Conservation (phyloP, 2,113 vertebrate species). For the Dicentrarchus labrax region DNA sequence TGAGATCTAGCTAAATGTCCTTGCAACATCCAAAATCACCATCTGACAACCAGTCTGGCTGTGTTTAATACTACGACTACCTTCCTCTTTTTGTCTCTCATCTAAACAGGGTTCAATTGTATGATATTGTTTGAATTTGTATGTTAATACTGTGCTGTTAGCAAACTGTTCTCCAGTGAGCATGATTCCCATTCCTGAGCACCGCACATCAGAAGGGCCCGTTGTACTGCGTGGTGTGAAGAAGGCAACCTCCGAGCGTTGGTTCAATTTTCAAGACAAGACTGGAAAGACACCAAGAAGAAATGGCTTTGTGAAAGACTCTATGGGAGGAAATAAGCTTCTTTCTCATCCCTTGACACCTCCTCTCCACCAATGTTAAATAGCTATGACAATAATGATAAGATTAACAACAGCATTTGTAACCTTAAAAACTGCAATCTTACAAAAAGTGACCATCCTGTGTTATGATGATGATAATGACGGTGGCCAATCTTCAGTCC, state of each 20-base stretch:
- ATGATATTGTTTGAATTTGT: slow-evolving; percentile 23
- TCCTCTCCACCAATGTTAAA: slow-evolving; percentile 5
- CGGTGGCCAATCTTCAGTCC: not conserved
- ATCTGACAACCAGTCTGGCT: slow-evolving; percentile 6
- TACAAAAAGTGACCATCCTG: slow-evolving; percentile 27
- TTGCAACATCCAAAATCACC: not conserved
- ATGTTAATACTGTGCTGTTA: slow-evolving; percentile 30
- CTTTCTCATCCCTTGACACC: not conserved
- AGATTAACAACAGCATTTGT: slow-evolving; percentile 14
- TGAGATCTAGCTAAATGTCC: slow-evolving; percentile 18
- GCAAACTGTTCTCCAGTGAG: slow-evolving; percentile 28
- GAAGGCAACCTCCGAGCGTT: not conserved
- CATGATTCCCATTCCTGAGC: slow-evolving; percentile 25
- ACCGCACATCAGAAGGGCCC: not conserved
- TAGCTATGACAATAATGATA: not conserved
- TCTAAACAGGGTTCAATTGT: slow-evolving; percentile 54
- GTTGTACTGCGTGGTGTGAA: not conserved
- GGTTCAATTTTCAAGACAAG: not conserved
- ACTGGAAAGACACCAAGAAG: slow-evolving; percentile 5
- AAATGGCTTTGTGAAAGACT: not conserved
- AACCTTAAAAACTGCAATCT: slow-evolving; percentile 17
- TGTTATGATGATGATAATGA: slow-evolving; percentile 1
- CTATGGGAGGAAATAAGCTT: slow-evolving; percentile 1
- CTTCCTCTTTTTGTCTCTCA: slow-evolving; percentile 29
- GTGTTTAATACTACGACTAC: slow-evolving; percentile 25